These are phyloP conservation scores for Probaryconus sp. DNA, from an alignment of 1,140 invertebrate species.

Conservation along the genomic window DNA sequence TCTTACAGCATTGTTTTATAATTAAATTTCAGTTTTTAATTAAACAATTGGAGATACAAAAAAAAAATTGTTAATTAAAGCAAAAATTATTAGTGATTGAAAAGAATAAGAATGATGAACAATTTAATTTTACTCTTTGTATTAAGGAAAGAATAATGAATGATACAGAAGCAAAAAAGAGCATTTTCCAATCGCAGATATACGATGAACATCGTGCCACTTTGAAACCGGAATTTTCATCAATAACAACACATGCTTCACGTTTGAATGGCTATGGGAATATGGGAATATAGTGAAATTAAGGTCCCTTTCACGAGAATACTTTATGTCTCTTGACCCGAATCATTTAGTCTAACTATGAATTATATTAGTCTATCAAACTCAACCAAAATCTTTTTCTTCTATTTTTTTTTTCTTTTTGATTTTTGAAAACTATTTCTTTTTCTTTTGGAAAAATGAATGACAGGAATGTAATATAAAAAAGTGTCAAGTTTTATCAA, in stretches of 20 bases:
- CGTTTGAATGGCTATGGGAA: slow-evolving; percentile 20
- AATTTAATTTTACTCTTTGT: slow-evolving; percentile 23
- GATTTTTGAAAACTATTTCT: too few relatives aligned
- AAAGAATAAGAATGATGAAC: slow-evolving; percentile 4
- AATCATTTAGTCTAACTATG: slow-evolving; percentile 8
- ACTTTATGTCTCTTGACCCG: slow-evolving; percentile 18
- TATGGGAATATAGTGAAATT: slow-evolving; percentile 52
- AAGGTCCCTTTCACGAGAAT: slow-evolving; percentile 51
- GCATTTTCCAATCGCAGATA: slow-evolving; percentile 14
- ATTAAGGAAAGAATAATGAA: background rate
- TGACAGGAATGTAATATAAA: too few relatives aligned
- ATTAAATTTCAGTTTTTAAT: too few relatives aligned
- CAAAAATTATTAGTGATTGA: too few relatives aligned
- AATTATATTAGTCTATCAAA: background rate
- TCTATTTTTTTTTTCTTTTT: slow-evolving; percentile 15
- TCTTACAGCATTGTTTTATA: too few relatives aligned
- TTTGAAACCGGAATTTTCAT: slow-evolving; percentile 44
- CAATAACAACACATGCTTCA: slow-evolving; percentile 19
- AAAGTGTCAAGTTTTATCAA: too few relatives aligned
- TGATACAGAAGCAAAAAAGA: slow-evolving; percentile 1
- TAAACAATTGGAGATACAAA: too few relatives aligned
- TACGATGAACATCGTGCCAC: slow-evolving; percentile 32
- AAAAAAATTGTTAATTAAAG: background rate
- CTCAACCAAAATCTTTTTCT: slow-evolving; percentile 21
- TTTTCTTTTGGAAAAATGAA: too few relatives aligned